Percentiles rank a stretch among this genome's conserved stretches.
Evolutionary conservation across 2,113 vertebrate genomes (phyloP).

Genomic region (Xiphorhynchus elegans): DNA sequence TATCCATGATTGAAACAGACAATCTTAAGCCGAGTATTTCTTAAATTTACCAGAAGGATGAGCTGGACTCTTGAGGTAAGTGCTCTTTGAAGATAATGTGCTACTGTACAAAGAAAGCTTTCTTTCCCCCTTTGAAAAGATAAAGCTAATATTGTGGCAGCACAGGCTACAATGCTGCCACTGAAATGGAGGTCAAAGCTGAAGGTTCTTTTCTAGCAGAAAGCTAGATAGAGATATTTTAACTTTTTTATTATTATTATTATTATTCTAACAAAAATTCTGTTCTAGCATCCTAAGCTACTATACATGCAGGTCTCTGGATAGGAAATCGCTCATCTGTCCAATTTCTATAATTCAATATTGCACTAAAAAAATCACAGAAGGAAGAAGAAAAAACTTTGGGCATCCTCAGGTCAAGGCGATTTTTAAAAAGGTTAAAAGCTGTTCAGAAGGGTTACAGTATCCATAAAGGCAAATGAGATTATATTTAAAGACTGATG

Average conservation of each 20-base stretch:
- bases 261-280: conserved; percentile 58
- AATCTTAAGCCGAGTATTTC: conserved; percentile 77
- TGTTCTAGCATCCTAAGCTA: conserved; percentile 18
- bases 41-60: conserved; percentile 81
- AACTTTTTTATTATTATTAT: conserved; percentile 38
- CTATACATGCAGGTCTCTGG: not conserved
- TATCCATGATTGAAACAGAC: conserved; percentile 70
- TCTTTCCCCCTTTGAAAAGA: conserved; percentile 63
- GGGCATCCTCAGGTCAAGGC: conserved; percentile 80
- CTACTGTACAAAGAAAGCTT: conserved; percentile 75
- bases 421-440: conserved; percentile 86
- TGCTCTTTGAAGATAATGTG: conserved; percentile 76
- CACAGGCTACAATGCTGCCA: conserved; percentile 67
- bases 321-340: conserved; percentile 62
- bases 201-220: conserved; percentile 73
- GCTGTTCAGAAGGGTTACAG: conserved; percentile 83
- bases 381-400: conserved; percentile 72
- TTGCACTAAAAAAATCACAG: conserved; percentile 65
- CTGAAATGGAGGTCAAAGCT: conserved; percentile 79
- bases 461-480: conserved; percentile 83
- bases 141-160: conserved; percentile 70
- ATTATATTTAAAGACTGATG: conserved; percentile 84
- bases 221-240: conserved; percentile 62
- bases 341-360: conserved; percentile 75
- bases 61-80: conserved; percentile 81